Conservation (phyloP, 2,797 vertebrate species). For the Vultur gryphus region DNA sequence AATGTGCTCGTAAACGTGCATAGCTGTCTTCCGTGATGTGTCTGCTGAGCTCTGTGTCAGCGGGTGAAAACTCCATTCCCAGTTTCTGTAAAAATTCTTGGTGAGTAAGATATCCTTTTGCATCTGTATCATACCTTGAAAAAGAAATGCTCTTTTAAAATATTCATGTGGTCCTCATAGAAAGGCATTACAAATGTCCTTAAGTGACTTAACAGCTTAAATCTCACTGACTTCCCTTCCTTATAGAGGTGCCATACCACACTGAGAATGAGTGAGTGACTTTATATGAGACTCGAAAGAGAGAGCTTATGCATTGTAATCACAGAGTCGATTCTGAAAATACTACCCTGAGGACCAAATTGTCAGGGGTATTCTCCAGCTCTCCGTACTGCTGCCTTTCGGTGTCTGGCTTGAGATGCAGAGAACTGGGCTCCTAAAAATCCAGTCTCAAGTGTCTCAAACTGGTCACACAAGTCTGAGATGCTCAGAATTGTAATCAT, state of each 20-base stretch:
- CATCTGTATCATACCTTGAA: conserved; percentile 74
- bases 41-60: conserved; percentile 18
- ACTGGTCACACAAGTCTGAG: not conserved
- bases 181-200: conserved; percentile 3
- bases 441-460: not conserved
- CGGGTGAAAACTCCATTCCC: conserved; percentile 12
- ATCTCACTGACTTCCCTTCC: not conserved
- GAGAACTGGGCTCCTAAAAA: not conserved
- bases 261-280: not conserved
- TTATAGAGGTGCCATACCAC: not conserved
- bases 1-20: conserved; percentile 39
- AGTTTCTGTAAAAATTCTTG: conserved; percentile 73
- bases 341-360: not conserved
- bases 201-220: conserved; percentile 39
- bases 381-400: not conserved
- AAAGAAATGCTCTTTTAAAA: not conserved
- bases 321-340: not conserved
- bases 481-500: not conserved
- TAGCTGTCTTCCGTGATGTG: not conserved
- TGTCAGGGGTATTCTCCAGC: not conserved
- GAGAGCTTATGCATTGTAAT: not conserved
- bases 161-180: not conserved
- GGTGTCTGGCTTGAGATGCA: not conserved
- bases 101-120: conserved; percentile 70
- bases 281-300: not conserved